phyloP scores from a whole-genome alignment of 2,888 invertebrate species.

The Drosophila pseudotakahashii region DNA sequence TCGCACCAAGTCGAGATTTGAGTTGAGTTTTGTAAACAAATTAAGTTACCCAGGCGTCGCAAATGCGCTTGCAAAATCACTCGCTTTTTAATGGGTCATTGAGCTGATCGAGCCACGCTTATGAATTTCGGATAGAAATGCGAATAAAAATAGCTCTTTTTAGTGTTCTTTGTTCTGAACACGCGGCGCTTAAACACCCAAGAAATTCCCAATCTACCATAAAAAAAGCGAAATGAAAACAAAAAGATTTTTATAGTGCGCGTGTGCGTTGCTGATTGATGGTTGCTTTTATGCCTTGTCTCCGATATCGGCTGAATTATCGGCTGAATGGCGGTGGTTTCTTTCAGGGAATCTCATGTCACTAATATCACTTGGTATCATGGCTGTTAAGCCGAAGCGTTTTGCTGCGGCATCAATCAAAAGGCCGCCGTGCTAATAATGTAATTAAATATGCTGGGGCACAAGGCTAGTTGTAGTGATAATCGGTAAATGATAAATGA shows the following conservation, averaged over 20 bases:
- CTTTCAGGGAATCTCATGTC: constrained; percentile 17
- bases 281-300: constrained; percentile 59
- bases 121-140: constrained; percentile 3
- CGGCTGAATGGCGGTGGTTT: not conserved
- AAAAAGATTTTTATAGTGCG: constrained; percentile 70
- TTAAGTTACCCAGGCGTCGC: constrained; percentile 31
- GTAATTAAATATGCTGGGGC: constrained; percentile 77
- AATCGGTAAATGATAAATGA: constrained; percentile 79
- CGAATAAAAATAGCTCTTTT: constrained; percentile 33
- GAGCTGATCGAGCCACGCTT: constrained; percentile 17
- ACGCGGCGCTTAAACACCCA: constrained; percentile 47
- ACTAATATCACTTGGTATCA: constrained; percentile 9
- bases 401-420: constrained; percentile 74
- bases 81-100: constrained; percentile 53
- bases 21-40: constrained; percentile 29
- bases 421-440: constrained; percentile 77
- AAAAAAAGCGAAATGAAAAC: constrained; percentile 31
- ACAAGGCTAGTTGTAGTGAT: constrained; percentile 68
- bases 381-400: constrained; percentile 39
- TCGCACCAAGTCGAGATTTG: not conserved
- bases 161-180: constrained; percentile 66
- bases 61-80: constrained; percentile 28
- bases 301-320: constrained; percentile 29
- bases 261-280: constrained; percentile 72
- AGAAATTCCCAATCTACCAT: constrained; percentile 35